Evolutionary conservation across 2,797 vertebrate species (phyloP).

Genomic region (Holocentrus rufus): DNA sequence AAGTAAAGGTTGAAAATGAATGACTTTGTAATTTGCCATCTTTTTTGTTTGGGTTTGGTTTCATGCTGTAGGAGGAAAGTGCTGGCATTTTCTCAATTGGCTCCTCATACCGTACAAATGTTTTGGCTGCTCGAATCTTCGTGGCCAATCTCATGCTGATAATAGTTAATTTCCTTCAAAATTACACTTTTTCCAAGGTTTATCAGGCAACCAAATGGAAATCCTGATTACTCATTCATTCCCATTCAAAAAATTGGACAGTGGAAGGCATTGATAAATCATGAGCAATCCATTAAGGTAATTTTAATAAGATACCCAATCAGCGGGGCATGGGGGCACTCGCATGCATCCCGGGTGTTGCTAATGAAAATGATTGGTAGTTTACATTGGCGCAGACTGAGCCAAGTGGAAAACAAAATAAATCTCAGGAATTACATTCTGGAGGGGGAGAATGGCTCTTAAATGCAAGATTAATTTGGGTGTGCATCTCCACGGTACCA

Average conservation of each 20-base stretch:
- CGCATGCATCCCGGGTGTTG: conserved; percentile 38
- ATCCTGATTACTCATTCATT: conserved; percentile 26
- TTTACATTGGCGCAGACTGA: conserved; percentile 51
- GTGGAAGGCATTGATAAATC: conserved; percentile 69
- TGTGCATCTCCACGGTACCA: conserved; percentile 45
- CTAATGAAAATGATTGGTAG: conserved; percentile 71
- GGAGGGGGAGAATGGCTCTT: conserved; percentile 50
- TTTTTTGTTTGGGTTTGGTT: not conserved
- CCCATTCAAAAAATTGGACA: conserved; percentile 13
- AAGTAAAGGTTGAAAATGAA: conserved; percentile 2
- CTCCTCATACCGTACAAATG: not conserved
- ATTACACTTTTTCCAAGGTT: conserved; percentile 30
- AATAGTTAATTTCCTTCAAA: conserved; percentile 31
- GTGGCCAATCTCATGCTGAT: conserved; percentile 13
- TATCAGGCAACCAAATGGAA: conserved; percentile 38
- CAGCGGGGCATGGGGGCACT: conserved; percentile 50
- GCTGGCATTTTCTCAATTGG: conserved; percentile 6
- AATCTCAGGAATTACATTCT: conserved; percentile 62
- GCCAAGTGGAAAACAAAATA: conserved; percentile 64
- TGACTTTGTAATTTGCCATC: not conserved
- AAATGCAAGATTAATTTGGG: conserved; percentile 74
- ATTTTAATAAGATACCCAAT: conserved; percentile 70
- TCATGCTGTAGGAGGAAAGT: not conserved
- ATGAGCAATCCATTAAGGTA: conserved; percentile 63
- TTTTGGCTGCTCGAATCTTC: not conserved